phyloP scores from a whole-genome alignment of 2,888 invertebrate genomes.

The Ophion slaviceki region DNA sequence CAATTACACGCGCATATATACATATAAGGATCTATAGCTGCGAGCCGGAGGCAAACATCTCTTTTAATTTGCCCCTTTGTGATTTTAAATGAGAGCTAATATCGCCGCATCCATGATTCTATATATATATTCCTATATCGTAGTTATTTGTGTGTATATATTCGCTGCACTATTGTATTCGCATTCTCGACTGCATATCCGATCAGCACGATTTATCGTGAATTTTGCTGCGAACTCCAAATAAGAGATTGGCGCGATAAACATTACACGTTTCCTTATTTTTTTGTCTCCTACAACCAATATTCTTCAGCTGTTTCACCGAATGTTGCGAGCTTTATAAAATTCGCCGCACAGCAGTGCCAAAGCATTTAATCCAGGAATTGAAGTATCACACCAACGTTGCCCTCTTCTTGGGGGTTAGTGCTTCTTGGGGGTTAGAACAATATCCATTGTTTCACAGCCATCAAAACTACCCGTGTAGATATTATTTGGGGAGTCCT shows the following conservation, averaged over 20 bases:
- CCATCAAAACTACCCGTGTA: too few species aligned
- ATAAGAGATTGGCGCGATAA: slow-evolving; percentile 25
- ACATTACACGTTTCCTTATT: slow-evolving; percentile 10
- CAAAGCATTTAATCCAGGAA: neutral
- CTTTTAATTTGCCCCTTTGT: slow-evolving; percentile 28
- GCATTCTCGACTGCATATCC: slow-evolving; percentile 1
- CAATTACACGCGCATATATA: neutral
- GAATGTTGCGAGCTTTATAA: neutral
- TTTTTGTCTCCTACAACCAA: slow-evolving; percentile 7
- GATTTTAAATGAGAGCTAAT: slow-evolving; percentile 27
- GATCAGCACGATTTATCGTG: slow-evolving; percentile 37
- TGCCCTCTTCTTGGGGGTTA: too few species aligned
- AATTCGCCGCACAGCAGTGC: neutral
- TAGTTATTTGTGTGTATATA: slow-evolving; percentile 12
- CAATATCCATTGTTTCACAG: too few species aligned
- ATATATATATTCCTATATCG: neutral
- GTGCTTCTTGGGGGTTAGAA: too few species aligned
- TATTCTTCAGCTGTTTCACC: slow-evolving; percentile 15
- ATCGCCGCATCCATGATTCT: slow-evolving; percentile 4
- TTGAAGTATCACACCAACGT: too few species aligned
- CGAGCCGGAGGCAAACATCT: slow-evolving; percentile 2
- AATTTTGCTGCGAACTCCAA: slow-evolving; percentile 39
- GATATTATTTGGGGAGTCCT: too few species aligned
- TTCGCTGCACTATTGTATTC: slow-evolving; percentile 24
- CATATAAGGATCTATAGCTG: neutral